A percentile compares a stretch with the other conserved stretches of the same genome.
phyloP scores from a whole-genome alignment of 2,113 vertebrate genomes.

The Daphoenositta chrysoptera region DNA sequence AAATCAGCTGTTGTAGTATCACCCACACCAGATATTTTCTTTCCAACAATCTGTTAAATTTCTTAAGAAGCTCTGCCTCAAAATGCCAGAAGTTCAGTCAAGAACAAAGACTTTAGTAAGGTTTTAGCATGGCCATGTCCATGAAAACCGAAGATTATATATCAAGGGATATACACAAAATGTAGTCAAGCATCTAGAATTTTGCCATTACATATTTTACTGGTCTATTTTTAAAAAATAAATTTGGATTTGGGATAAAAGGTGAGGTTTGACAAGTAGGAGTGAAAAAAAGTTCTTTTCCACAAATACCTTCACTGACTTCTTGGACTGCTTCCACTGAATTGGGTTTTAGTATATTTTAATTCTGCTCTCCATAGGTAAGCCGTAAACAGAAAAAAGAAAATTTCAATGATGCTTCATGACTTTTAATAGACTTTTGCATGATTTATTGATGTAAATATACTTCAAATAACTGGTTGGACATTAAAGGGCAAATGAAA shows the following conservation, averaged over 20 bases:
- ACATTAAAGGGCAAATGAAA: slow-evolving; percentile 69
- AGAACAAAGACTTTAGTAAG: neutral
- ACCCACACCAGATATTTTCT: neutral
- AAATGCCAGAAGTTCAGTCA: neutral
- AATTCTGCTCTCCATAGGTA: neutral
- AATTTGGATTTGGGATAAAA: neutral
- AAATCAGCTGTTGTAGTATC: neutral
- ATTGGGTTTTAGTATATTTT: neutral
- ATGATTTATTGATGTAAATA: slow-evolving; percentile 79
- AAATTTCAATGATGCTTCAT: neutral
- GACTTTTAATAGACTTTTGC: slow-evolving; percentile 29
- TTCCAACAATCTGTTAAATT: neutral
- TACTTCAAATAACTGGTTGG: slow-evolving; percentile 62
- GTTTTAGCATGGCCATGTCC: neutral
- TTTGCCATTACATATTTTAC: neutral
- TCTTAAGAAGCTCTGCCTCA: neutral
- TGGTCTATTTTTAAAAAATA: neutral
- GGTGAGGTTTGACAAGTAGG: neutral
- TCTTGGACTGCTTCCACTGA: neutral
- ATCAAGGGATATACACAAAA: neutral
- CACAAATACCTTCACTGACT: neutral
- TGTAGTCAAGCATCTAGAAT: neutral
- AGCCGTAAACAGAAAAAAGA: neutral
- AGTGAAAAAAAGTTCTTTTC: neutral
- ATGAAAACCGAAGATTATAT: neutral